Evolutionary conservation across 2,113 vertebrate genomes (phyloP).

Genomic region (Heliornis fulica): DNA sequence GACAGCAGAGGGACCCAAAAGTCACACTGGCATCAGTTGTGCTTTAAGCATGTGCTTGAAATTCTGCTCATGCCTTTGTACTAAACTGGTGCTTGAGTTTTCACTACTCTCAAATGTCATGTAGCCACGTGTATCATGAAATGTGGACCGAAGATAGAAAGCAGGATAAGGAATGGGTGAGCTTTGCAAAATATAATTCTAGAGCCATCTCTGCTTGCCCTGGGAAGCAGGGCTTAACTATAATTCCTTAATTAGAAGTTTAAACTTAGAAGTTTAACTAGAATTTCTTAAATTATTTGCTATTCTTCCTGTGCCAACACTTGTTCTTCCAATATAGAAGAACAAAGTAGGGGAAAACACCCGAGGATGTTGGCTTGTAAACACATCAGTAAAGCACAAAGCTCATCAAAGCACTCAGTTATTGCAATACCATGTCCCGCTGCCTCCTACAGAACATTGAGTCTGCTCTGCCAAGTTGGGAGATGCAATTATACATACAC

Average conservation of each 20-base stretch:
- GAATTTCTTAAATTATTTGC: neutral
- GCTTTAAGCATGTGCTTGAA: neutral
- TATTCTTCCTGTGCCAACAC: neutral
- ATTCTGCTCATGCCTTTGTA: neutral
- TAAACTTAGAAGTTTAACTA: neutral
- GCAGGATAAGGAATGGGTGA: neutral
- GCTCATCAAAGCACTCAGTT: neutral
- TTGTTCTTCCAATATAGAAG: neutral
- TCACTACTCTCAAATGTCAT: neutral
- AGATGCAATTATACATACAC: neutral
- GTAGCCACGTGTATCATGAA: neutral
- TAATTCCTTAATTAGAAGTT: no score
- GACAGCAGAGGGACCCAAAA: conserved; percentile 8
- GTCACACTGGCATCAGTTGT: neutral
- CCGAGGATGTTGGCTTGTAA: neutral
- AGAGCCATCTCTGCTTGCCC: neutral
- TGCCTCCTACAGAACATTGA: neutral
- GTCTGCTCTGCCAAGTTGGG: neutral
- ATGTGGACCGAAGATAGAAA: neutral
- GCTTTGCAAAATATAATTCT: neutral
- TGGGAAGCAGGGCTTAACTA: neutral
- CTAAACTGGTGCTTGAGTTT: neutral
- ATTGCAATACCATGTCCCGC: neutral
- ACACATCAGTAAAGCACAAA: neutral
- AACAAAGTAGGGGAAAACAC: neutral